Percentiles rank a stretch among this genome's conserved stretches.
Conservation (phyloP, 2,888 invertebrate genomes). For the Limulus polyphemus region DNA sequence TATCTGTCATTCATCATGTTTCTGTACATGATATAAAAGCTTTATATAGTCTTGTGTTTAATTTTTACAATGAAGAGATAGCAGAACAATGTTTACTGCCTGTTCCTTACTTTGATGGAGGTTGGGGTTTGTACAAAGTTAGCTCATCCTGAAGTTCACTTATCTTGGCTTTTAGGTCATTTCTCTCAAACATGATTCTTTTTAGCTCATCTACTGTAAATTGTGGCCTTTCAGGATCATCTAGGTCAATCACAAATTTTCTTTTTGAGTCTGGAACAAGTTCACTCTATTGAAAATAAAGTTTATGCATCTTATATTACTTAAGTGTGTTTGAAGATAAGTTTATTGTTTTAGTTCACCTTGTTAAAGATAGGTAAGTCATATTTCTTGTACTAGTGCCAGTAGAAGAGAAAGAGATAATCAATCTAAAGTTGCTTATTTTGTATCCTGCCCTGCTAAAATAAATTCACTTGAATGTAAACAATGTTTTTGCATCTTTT, state of each 20-base stretch:
- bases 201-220: slow-evolving; percentile 73
- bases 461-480: too few species aligned
- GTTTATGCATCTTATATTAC: background rate
- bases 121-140: slow-evolving; percentile 53
- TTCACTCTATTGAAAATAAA: slow-evolving; percentile 8
- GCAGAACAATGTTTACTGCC: too few species aligned
- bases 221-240: slow-evolving; percentile 46
- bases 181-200: slow-evolving; percentile 78
- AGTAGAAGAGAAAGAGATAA: too few species aligned
- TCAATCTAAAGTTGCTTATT: too few species aligned
- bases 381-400: too few species aligned
- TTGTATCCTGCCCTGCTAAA: too few species aligned
- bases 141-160: slow-evolving; percentile 88
- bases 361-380: background rate
- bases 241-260: slow-evolving; percentile 16
- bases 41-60: background rate
- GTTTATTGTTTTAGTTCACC: background rate
- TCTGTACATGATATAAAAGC: background rate
- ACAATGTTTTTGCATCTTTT: background rate
- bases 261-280: slow-evolving; percentile 13
- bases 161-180: slow-evolving; percentile 81
- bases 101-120: slow-evolving; percentile 19
- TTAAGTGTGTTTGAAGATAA: background rate
- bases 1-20: background rate
- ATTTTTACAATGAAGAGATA: background rate